Base-by-base conservation (phyloP, 2,888 invertebrate species). In the Stenchaetothrips biformis region DNA sequence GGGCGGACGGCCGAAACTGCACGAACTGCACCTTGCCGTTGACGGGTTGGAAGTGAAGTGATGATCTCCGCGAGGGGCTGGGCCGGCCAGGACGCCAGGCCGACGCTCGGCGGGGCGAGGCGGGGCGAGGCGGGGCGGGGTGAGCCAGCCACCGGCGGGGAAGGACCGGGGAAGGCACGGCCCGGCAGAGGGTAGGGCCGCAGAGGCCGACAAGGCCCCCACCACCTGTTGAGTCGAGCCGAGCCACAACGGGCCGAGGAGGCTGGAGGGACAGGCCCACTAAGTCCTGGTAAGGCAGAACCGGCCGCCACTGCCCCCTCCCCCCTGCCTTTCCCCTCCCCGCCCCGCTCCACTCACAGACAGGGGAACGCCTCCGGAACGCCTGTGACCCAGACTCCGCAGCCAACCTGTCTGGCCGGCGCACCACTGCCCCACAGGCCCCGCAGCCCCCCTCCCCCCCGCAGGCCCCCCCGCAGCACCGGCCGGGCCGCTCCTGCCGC, bases 41-140 rank as follows among this genome's bases (percentile, higher is more conserved):
- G 67, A 74, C 67, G 67, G 67, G 25, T 74, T 21, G 67, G 67
- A 74, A 74, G 67, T 74, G 67, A 74, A 74, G 67, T 74, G 67
- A 74, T 25, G 67, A 74, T 59, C 59, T 59, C 16, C 59, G 59
- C 59, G 13, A 9, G 16, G 18, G 21, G 67, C 18, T n/a, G 21
- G 67, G 67, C n/a, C 67, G 21, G 21, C 67, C 21, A 21, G 67
- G 67, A 67, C 21, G 67, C 67, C 25, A 21, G 21, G 21, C 67
- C 21, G 67, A 25, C 11, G 21, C 25, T 11, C 6, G 67, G 25
- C 67, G 21, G 67, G 25, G 9, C 25, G 67, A 21, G 62, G 62
- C n/a, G n/a, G n/a, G 4, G 37, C 37, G 37, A 4, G 37, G 1
- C 4, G 37, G 37, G 37, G 37, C 37, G 37, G n/a, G 67, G 67